These are phyloP conservation scores for Amiota mariae DNA, from an alignment of 2,888 invertebrate genomes.

Conservation along the genomic window DNA sequence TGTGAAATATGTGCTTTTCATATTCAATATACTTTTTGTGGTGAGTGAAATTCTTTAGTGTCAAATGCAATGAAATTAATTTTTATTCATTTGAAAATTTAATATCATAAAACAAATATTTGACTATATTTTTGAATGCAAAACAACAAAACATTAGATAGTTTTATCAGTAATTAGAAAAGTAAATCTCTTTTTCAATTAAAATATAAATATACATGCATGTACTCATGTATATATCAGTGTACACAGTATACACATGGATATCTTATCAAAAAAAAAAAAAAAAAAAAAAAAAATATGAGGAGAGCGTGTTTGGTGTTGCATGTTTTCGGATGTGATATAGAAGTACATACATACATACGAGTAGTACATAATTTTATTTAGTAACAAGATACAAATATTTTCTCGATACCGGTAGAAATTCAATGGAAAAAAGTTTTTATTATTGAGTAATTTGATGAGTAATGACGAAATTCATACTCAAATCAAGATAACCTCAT, in stretches of 20 bases:
- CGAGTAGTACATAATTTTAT: too few species aligned
- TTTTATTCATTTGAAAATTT: not conserved
- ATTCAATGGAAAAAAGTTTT: too few species aligned
- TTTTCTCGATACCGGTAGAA: too few species aligned
- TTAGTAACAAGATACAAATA: too few species aligned
- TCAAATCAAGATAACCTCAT: too few species aligned
- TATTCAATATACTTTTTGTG: constrained; percentile 85
- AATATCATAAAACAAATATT: constrained; percentile 16
- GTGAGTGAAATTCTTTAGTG: constrained; percentile 75
- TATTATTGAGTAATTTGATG: too few species aligned
- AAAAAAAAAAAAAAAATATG: not conserved
- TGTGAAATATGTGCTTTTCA: constrained; percentile 87
- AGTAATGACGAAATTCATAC: too few species aligned
- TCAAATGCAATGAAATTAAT: not conserved
- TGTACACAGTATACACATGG: too few species aligned
- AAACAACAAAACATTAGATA: too few species aligned
- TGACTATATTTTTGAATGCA: not conserved
- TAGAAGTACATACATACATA: too few species aligned
- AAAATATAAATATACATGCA: not conserved
- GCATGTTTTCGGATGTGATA: too few species aligned
- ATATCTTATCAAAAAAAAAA: not conserved
- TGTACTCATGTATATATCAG: not conserved
- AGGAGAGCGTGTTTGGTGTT: too few species aligned
- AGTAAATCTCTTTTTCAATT: not conserved
- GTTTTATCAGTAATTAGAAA: constrained; percentile 13